These are phyloP conservation scores for Bolinopsis microptera DNA, from an alignment of 37 sponge, comb jelly and placozoan genomes.

Conservation along the genomic window DNA sequence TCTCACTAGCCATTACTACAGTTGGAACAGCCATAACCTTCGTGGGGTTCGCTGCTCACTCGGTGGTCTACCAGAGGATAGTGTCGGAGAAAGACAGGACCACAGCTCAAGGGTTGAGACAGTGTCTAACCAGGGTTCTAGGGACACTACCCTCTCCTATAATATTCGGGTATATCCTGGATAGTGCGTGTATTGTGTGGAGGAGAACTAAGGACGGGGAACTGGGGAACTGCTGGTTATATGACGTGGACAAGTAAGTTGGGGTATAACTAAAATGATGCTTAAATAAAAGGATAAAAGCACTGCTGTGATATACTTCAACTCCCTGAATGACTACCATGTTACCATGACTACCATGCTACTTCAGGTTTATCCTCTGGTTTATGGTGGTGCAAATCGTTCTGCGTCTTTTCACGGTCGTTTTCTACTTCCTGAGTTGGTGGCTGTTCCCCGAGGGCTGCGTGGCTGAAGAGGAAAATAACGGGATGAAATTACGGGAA, in stretches of 20 bases:
- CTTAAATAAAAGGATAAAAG: too few species aligned
- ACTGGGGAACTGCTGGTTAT: conserved; percentile 49
- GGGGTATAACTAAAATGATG: background rate
- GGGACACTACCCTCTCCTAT: conserved; percentile 39
- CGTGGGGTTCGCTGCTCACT: conserved; percentile 39
- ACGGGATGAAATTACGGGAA: background rate
- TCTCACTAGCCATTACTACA: background rate
- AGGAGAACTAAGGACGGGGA: background rate
- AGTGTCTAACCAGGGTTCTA: background rate
- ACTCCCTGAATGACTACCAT: too few species aligned
- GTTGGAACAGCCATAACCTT: conserved; percentile 13
- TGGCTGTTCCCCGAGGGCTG: background rate
- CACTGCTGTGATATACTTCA: too few species aligned
- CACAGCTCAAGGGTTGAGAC: conserved; percentile 1
- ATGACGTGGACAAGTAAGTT: conserved; percentile 22
- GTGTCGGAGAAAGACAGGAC: conserved; percentile 39
- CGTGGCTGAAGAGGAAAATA: background rate
- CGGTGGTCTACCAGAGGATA: conserved; percentile 33
- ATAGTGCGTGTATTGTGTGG: conserved; percentile 53
- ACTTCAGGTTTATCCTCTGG: conserved; percentile 11
- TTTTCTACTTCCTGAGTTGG: conserved; percentile 21
- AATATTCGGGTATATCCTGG: conserved; percentile 21
- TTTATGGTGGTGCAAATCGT: background rate
- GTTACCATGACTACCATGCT: too few species aligned
- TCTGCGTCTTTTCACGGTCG: background rate